Evolutionary conservation across 1,140 invertebrate genomes (phyloP).

Genomic region (Drosophila repletoides): DNA sequence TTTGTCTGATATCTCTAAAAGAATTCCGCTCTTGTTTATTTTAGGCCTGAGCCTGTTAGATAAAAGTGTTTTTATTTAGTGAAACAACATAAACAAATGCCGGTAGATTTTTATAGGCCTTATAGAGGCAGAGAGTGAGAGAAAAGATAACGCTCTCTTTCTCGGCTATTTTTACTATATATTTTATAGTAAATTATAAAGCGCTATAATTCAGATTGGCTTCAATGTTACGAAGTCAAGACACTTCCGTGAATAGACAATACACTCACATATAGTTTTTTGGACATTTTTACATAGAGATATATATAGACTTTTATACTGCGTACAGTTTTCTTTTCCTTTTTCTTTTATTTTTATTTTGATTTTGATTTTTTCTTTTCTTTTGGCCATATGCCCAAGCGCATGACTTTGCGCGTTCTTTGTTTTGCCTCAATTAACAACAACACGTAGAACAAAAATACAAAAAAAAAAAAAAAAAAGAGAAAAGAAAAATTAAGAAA

Average conservation of each 20-base stretch:
- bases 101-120: constrained; percentile 25
- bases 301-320: not conserved
- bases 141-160: not conserved
- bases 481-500: not conserved
- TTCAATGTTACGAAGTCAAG: constrained; percentile 34
- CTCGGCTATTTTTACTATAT: not conserved
- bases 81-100: constrained; percentile 42
- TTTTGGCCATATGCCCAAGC: constrained; percentile 70
- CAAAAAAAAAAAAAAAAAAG: constrained; percentile 7
- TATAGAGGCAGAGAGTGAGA: not conserved
- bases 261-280: constrained; percentile 24
- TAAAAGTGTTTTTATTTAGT: constrained; percentile 30
- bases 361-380: constrained; percentile 17
- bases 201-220: too few relatives aligned
- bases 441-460: constrained; percentile 6
- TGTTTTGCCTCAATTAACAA: constrained; percentile 51
- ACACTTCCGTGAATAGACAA: constrained; percentile 34
- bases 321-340: constrained; percentile 10
- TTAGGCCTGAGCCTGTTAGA: constrained; percentile 34
- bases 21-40: constrained; percentile 40
- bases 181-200: too few relatives aligned
- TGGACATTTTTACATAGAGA: constrained; percentile 28
- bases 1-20: constrained; percentile 15
- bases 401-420: constrained; percentile 73
- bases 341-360: constrained; percentile 27